A percentile compares a stretch with the other conserved stretches of the same genome.
phyloP scores from a whole-genome alignment of 2,797 vertebrate species.

The Amniataba percoides region DNA sequence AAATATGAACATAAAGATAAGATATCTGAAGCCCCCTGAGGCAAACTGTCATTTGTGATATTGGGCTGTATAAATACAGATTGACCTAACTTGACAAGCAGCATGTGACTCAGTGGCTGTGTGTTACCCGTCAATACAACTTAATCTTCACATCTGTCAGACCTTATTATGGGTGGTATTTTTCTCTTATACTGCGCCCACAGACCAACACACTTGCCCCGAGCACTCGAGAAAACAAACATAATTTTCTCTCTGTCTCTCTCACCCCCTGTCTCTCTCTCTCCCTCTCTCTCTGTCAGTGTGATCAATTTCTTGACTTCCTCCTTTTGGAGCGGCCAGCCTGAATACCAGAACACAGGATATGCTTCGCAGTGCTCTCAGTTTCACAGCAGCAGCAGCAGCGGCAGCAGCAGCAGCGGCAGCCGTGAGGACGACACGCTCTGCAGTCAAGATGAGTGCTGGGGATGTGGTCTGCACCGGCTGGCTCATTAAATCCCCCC shows the following conservation, averaged over 20 bases:
- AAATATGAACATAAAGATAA: background rate
- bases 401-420: conserved; percentile 54
- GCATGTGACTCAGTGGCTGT: background rate
- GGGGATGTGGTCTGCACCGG: conserved; percentile 95
- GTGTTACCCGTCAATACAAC: conserved; percentile 11
- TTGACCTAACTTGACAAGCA: background rate
- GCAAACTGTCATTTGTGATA: no score
- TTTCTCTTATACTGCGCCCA: conserved; percentile 33
- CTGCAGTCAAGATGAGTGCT: conserved; percentile 91
- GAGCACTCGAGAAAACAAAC: conserved; percentile 57
- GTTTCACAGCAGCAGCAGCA: conserved; percentile 76
- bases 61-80: no score
- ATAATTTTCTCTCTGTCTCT: conserved; percentile 30
- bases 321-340: conserved; percentile 87
- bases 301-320: conserved; percentile 92
- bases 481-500: conserved; percentile 98
- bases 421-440: conserved; percentile 72
- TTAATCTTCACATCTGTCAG: conserved; percentile 47
- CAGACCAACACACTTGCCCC: conserved; percentile 40
- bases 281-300: conserved; percentile 69
- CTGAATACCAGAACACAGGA: conserved; percentile 85
- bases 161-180: conserved; percentile 43
- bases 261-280: conserved; percentile 28
- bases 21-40: background rate
- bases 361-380: conserved; percentile 83